Conservation (phyloP, 2,113 vertebrate genomes). For the Calypte anna region DNA sequence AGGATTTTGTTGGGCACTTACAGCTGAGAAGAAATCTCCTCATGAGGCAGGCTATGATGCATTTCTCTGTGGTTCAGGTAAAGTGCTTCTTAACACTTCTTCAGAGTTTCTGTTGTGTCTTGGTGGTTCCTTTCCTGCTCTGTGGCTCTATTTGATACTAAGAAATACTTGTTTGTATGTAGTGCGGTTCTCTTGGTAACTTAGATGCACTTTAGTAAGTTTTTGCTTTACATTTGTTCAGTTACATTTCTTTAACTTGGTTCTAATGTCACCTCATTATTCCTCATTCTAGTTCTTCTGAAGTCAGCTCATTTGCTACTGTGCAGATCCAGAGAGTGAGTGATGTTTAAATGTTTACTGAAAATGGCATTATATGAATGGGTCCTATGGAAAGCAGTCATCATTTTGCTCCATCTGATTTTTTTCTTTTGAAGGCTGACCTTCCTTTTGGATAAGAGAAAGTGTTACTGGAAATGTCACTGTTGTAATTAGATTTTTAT, state of each 20-base stretch:
- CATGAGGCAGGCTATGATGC: conserved; percentile 80
- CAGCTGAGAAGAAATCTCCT: conserved; percentile 71
- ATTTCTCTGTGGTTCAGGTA: conserved; percentile 82
- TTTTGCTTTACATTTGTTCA: not conserved
- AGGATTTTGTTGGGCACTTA: not conserved
- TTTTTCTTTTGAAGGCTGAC: not conserved
- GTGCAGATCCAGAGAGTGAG: conserved; percentile 61
- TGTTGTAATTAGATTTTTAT: conserved; percentile 54
- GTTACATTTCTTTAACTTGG: not conserved
- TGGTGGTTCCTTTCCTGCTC: not conserved
- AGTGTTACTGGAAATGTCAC: conserved; percentile 37
- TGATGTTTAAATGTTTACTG: conserved; percentile 2
- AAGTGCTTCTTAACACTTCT: not conserved
- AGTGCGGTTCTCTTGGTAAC: conserved; percentile 2
- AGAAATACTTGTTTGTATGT: conserved; percentile 5
- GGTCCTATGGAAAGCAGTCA: not conserved
- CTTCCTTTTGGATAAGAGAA: conserved; percentile 17
- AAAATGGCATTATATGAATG: not conserved
- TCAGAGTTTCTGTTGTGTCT: not conserved
- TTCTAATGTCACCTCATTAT: not conserved
- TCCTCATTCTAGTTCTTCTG: conserved; percentile 74
- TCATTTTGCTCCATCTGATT: not conserved
- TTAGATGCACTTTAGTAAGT: not conserved
- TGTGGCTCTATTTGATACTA: not conserved
- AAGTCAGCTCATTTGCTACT: conserved; percentile 77